Evolutionary conservation across 2,888 invertebrate species (phyloP).

Genomic region (Pyrochroa serraticornis): DNA sequence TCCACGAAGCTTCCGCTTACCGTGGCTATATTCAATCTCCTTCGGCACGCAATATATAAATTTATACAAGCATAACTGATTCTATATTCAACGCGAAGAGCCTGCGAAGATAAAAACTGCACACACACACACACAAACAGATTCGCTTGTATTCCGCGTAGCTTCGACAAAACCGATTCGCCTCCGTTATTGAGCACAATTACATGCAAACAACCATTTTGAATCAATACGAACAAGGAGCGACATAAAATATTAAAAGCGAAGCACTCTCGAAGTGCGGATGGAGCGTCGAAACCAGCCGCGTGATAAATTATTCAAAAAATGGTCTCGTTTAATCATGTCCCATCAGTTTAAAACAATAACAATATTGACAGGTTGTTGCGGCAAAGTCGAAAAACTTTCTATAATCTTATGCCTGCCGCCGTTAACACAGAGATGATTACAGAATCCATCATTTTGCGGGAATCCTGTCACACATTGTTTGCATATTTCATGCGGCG

Average conservation of each 20-base stretch:
- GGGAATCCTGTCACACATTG: conserved; percentile 24
- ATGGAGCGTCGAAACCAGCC: conserved; percentile 12
- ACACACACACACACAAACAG: too few relatives aligned
- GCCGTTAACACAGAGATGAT: conserved; percentile 10
- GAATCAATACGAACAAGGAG: conserved; percentile 26
- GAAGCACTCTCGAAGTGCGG: conserved; percentile 17
- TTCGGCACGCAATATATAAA: too few relatives aligned
- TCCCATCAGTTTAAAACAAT: conserved; percentile 20
- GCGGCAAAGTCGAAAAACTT: background rate
- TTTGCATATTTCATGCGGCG: conserved; percentile 25
- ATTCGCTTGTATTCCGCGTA: too few relatives aligned
- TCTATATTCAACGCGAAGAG: too few relatives aligned
- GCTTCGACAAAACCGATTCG: background rate
- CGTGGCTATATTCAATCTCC: too few relatives aligned
- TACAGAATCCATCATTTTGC: conserved; percentile 26
- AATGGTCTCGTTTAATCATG: conserved; percentile 18
- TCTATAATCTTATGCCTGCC: too few relatives aligned
- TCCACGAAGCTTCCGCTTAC: too few relatives aligned
- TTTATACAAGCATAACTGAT: too few relatives aligned
- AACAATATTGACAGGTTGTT: conserved; percentile 8
- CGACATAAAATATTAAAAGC: conserved; percentile 23
- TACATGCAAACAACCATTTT: conserved; percentile 21
- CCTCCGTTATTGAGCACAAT: conserved; percentile 11
- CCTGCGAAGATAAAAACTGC: too few relatives aligned
- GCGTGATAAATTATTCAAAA: conserved; percentile 22